Evolutionary conservation across 2,888 invertebrate species (phyloP).

Genomic region (Synergus itoensis): DNA sequence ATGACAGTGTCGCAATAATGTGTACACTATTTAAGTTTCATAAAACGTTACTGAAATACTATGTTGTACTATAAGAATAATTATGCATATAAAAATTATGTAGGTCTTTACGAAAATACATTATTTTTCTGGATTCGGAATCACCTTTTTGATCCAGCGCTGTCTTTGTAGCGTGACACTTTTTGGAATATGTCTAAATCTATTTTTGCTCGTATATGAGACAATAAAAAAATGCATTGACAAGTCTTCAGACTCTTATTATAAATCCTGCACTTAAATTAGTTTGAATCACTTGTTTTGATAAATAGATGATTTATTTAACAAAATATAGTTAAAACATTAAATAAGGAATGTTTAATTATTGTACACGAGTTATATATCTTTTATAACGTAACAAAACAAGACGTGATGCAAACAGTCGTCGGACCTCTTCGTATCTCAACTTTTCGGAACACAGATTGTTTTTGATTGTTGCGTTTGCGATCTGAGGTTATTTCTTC

Average conservation of each 20-base stretch:
- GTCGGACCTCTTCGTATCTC: conserved; percentile 10
- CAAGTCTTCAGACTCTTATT: background rate
- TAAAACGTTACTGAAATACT: background rate
- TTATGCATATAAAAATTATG: background rate
- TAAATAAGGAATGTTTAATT: conserved; percentile 45
- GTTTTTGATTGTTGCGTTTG: conserved; percentile 33
- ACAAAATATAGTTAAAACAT: conserved; percentile 59
- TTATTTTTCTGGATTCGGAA: background rate
- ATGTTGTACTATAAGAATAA: background rate
- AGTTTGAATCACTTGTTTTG: conserved; percentile 41
- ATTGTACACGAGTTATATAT: conserved; percentile 41
- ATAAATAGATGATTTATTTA: conserved; percentile 65
- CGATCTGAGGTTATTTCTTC: conserved; percentile 81
- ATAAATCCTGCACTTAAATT: background rate
- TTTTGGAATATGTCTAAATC: conserved; percentile 7
- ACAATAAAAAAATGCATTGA: conserved; percentile 23
- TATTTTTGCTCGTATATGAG: conserved; percentile 28
- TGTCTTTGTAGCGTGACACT: background rate
- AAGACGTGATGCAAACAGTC: background rate
- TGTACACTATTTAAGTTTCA: background rate
- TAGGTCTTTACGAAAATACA: background rate
- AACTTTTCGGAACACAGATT: conserved; percentile 4
- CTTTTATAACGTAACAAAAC: conserved; percentile 38
- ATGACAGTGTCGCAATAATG: background rate
- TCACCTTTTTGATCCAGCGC: background rate